A percentile compares a stretch with the other conserved stretches of the same genome.
Conservation (phyloP, 2,888 invertebrate species). For the Xanthorhoe spadicearia region DNA sequence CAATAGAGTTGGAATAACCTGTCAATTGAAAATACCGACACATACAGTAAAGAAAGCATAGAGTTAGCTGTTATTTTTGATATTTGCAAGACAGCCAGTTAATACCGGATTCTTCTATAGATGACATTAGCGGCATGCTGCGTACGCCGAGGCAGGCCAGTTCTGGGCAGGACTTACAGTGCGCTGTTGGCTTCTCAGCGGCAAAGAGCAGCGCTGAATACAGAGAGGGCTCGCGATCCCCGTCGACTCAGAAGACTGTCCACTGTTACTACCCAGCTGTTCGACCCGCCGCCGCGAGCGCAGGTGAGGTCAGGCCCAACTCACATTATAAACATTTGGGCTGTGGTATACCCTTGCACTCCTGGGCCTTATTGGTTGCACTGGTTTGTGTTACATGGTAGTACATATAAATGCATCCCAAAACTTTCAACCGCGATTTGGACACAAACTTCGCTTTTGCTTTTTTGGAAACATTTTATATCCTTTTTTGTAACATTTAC, state of each 20-base stretch:
- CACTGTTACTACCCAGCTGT: conserved; percentile 74
- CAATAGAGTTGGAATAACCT: too few relatives aligned
- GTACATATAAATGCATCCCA: neutral
- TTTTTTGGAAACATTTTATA: too few relatives aligned
- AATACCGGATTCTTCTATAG: conserved; percentile 48
- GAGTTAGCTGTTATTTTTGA: too few relatives aligned
- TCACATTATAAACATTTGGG: conserved; percentile 29
- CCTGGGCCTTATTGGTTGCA: conserved; percentile 3
- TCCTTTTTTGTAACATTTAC: too few relatives aligned
- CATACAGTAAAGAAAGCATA: too few relatives aligned
- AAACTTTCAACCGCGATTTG: too few relatives aligned
- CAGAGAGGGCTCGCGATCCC: conserved; percentile 54
- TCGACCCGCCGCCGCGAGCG: conserved; percentile 74
- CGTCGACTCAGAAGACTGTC: conserved; percentile 68
- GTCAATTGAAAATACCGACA: too few relatives aligned
- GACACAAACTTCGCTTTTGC: too few relatives aligned
- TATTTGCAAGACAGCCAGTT: neutral
- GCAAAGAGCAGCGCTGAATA: conserved; percentile 37
- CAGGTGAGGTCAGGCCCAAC: conserved; percentile 78
- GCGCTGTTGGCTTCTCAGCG: conserved; percentile 58
- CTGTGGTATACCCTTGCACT: conserved; percentile 23
- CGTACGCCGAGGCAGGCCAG: conserved; percentile 62
- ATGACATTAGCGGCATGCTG: conserved; percentile 76
- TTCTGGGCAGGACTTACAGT: conserved; percentile 65
- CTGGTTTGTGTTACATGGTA: neutral